A percentile compares a stretch with the other conserved stretches of the same genome.
phyloP scores from a whole-genome alignment of 2,113 vertebrate species.

The Pygoscelis antarcticus region DNA sequence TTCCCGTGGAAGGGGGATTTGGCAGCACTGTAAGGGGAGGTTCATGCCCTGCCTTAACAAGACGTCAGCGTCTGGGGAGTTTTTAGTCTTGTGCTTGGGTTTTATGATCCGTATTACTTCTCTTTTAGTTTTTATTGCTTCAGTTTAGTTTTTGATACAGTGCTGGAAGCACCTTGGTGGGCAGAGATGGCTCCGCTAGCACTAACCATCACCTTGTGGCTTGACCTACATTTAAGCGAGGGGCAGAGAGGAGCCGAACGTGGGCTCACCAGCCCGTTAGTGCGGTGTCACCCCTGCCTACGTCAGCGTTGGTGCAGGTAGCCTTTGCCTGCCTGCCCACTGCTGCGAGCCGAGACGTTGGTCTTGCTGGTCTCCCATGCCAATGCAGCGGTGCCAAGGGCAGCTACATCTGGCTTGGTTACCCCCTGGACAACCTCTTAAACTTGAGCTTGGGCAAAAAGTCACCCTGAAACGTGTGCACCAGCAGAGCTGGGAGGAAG shows the following conservation, averaged over 20 bases:
- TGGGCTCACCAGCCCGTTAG: fast-evolving
- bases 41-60: neutral
- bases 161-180: neutral
- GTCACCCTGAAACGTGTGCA: neutral
- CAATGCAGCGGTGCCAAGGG: neutral
- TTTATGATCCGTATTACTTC: conserved; percentile 23
- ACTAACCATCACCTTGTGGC: neutral
- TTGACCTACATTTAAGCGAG: neutral
- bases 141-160: conserved; percentile 1
- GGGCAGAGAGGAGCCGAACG: fast-evolving
- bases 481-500: neutral
- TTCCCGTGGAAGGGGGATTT: neutral
- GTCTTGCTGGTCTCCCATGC: neutral
- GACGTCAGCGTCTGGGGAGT: neutral
- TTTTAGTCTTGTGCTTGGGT: conserved; percentile 25
- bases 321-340: neutral
- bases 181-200: neutral
- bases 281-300: neutral
- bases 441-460: neutral
- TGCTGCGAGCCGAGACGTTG: fast-evolving
- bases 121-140: conserved; percentile 37
- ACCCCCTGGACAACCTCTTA: neutral
- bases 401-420: neutral
- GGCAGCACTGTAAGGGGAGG: neutral
- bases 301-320: neutral